phyloP scores from a whole-genome alignment of 2,797 vertebrate species.

The Cirrhinus mrigala region DNA sequence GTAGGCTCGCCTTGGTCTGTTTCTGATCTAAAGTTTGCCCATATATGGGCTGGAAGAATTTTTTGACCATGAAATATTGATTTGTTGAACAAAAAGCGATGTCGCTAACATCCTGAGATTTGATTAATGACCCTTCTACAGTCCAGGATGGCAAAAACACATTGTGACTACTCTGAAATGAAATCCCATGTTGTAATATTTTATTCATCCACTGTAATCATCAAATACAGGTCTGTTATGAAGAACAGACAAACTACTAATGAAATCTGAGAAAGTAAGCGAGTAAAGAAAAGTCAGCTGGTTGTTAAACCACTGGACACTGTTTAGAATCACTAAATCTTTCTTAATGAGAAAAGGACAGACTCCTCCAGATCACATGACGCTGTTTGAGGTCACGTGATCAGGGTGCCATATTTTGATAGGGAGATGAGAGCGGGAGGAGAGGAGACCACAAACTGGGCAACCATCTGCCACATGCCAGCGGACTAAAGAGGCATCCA shows the following conservation, averaged over 20 bases:
- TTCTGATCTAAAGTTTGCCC: constrained; percentile 49
- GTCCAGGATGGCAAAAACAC: constrained; percentile 9
- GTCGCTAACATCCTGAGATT: constrained; percentile 16
- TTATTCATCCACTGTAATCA: not conserved
- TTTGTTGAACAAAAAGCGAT: constrained; percentile 30
- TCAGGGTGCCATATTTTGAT: constrained; percentile 58
- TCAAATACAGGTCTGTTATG: constrained; percentile 5
- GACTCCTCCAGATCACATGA: constrained; percentile 40
- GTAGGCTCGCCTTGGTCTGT: constrained; percentile 44
- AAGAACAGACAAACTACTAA: not conserved
- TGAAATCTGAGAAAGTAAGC: constrained; percentile 39
- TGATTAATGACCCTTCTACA: constrained; percentile 14
- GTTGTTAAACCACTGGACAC: constrained; percentile 38
- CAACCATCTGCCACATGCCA: constrained; percentile 76
- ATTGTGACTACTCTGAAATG: not conserved
- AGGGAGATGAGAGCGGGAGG: constrained; percentile 64
- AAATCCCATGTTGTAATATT: not conserved
- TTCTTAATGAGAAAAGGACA: constrained; percentile 32
- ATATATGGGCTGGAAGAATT: constrained; percentile 42
- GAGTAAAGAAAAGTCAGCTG: constrained; percentile 5
- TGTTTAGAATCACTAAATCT: constrained; percentile 37
- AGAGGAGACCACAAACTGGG: constrained; percentile 71
- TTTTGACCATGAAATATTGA: constrained; percentile 25
- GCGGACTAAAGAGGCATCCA: constrained; percentile 67
- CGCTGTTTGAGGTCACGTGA: constrained; percentile 48